A percentile compares a stretch with the other conserved stretches of the same genome.
Conservation (phyloP, 2,888 invertebrate species). For the Halictus ligatus region DNA sequence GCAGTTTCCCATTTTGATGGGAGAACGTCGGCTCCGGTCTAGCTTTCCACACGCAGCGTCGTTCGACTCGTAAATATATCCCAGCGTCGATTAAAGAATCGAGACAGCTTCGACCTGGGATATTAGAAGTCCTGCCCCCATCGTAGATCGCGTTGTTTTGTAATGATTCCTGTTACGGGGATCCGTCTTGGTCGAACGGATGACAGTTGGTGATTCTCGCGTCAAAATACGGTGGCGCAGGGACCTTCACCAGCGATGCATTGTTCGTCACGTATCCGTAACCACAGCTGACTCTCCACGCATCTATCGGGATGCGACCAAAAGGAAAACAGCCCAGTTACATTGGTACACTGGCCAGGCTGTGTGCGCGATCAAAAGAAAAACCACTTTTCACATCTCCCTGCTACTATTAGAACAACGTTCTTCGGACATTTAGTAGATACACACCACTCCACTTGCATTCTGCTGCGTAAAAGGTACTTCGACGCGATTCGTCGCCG, state of each 20-base stretch:
- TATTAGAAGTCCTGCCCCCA: conserved; percentile 56
- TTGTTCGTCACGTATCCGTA: conserved; percentile 51
- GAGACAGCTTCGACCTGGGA: conserved; percentile 50
- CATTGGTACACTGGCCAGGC: conserved; percentile 36
- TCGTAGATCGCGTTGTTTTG: conserved; percentile 41
- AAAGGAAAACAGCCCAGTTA: conserved; percentile 50
- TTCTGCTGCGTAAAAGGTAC: conserved; percentile 48
- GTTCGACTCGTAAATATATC: conserved; percentile 42
- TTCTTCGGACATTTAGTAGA: conserved; percentile 51
- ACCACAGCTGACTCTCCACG: conserved; percentile 59
- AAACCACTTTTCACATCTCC: conserved; percentile 58
- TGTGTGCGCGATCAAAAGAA: conserved; percentile 37
- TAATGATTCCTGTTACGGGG: conserved; percentile 33
- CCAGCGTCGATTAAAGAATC: conserved; percentile 64
- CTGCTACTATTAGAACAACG: conserved; percentile 22
- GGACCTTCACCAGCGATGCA: conserved; percentile 42
- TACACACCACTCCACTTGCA: conserved; percentile 7
- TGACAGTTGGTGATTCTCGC: conserved; percentile 50
- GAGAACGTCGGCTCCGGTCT: conserved; percentile 13
- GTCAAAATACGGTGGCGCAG: conserved; percentile 38
- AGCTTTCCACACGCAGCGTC: conserved; percentile 26
- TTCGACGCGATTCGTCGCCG: conserved; percentile 39
- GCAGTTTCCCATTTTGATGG: conserved; percentile 88
- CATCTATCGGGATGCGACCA: conserved; percentile 38
- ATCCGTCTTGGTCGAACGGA: conserved; percentile 42